These are phyloP conservation scores for Sebastes flavidus DNA, from an alignment of 2,797 vertebrate genomes.

Conservation along the genomic window DNA sequence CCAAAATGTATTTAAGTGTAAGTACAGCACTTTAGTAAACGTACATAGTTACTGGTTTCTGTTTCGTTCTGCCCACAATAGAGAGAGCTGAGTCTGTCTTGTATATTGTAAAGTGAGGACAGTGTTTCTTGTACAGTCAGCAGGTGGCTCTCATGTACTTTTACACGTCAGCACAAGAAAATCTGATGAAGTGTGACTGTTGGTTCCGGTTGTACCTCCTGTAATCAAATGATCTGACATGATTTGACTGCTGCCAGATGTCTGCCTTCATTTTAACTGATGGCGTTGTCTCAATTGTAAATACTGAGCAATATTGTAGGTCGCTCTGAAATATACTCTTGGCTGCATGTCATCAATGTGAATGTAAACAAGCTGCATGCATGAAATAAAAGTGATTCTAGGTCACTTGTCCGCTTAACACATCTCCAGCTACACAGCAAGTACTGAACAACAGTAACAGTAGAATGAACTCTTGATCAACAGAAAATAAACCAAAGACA, in stretches of 20 bases:
- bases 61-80: not conserved
- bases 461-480: not conserved
- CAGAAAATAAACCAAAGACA: not conserved
- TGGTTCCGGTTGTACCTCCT: not conserved
- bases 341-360: not conserved
- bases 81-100: not conserved
- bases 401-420: not conserved
- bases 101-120: not conserved
- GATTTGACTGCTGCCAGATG: not conserved
- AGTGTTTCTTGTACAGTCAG: not conserved
- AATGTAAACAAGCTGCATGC: not conserved
- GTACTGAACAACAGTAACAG: not conserved
- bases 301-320: not conserved
- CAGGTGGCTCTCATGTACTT: not conserved
- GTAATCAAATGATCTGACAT: not conserved
- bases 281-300: not conserved
- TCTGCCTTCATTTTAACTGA: not conserved
- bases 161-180: not conserved
- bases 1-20: not conserved
- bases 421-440: not conserved
- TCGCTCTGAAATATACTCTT: not conserved
- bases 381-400: not conserved
- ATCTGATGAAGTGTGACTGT: not conserved
- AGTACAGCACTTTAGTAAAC: not conserved
- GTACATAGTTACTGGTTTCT: not conserved